phyloP scores from a whole-genome alignment of 2,113 vertebrate species.

The Neotoma lepida region DNA sequence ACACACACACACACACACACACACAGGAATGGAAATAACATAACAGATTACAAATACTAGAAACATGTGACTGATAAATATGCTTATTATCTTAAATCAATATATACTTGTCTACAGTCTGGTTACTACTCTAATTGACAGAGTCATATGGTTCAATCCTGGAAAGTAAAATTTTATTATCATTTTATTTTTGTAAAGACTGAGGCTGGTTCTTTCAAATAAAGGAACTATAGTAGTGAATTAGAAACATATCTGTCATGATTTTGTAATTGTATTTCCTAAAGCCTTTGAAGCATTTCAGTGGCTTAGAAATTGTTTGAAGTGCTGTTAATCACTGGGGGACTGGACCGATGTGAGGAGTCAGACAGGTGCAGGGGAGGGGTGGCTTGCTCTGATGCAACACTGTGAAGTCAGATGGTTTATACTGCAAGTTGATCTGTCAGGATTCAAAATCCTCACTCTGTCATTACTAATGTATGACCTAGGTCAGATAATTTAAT shows the following conservation, averaged over 20 bases:
- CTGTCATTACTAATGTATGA: not conserved
- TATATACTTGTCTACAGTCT: not conserved
- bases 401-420: not conserved
- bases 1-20: not conserved
- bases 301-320: not conserved
- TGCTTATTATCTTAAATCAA: not conserved
- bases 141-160: not conserved
- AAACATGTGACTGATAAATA: constrained; percentile 32
- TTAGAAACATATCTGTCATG: not conserved
- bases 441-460: not conserved
- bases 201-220: not conserved
- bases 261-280: not conserved
- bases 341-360: not conserved
- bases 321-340: not conserved
- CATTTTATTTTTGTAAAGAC: constrained; percentile 25
- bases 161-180: constrained; percentile 34
- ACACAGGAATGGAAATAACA: not conserved
- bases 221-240: not conserved
- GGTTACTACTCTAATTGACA: not conserved
- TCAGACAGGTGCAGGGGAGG: not conserved
- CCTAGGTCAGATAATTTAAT: constrained; percentile 1
- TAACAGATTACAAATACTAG: not conserved
- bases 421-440: not conserved
- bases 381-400: not conserved
- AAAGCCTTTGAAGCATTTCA: not conserved